Percentiles rank a stretch among this genome's conserved stretches.
Evolutionary conservation across 2,113 vertebrate genomes (phyloP).

Genomic region (Tupaia chinensis): DNA sequence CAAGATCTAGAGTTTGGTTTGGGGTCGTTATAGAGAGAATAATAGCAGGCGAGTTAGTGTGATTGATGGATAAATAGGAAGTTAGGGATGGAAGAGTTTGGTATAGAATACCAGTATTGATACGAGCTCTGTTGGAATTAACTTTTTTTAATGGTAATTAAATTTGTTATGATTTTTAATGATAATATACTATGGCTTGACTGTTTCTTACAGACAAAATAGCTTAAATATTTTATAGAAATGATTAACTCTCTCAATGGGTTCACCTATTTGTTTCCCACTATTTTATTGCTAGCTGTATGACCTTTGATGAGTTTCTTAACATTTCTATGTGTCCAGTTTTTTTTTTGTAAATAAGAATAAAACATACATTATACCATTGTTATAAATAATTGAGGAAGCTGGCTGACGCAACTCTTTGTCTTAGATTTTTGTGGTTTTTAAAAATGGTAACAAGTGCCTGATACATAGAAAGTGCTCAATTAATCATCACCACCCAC

Average conservation of each 20-base stretch:
- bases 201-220: background rate
- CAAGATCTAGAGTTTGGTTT: background rate
- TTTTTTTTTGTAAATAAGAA: background rate
- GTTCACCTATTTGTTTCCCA: background rate
- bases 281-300: background rate
- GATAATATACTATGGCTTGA: background rate
- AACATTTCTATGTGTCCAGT: background rate
- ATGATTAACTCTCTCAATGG: conserved; percentile 1
- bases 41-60: background rate
- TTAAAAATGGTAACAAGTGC: background rate
- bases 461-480: background rate
- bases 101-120: background rate
- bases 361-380: background rate
- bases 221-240: background rate
- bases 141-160: background rate
- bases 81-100: background rate
- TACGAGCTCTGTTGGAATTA: background rate
- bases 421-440: background rate
- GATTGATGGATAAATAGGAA: background rate
- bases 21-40: background rate
- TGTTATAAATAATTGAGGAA: background rate
- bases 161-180: background rate
- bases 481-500: background rate
- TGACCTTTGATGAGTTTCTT: background rate
- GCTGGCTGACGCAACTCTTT: background rate